A percentile compares a stretch with the other conserved stretches of the same genome.
Evolutionary conservation across 2,888 invertebrate genomes (phyloP).

Genomic region (Halocaridina rubra): DNA sequence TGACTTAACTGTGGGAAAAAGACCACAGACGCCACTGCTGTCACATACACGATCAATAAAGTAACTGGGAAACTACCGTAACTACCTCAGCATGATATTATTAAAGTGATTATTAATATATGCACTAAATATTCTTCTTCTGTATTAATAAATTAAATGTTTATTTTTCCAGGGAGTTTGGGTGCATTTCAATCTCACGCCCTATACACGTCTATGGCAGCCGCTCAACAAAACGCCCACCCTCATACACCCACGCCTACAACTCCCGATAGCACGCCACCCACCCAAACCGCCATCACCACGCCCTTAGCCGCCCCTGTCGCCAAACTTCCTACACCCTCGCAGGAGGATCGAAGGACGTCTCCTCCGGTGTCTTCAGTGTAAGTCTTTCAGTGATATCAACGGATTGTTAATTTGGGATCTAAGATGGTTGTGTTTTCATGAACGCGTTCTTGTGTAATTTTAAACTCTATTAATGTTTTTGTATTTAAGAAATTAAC

Average conservation of each 20-base stretch:
- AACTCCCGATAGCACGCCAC: constrained; percentile 45
- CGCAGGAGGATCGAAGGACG: constrained; percentile 35
- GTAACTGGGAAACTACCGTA: no score
- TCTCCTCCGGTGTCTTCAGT: constrained; percentile 20
- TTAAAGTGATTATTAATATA: no score
- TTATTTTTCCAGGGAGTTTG: constrained; percentile 28
- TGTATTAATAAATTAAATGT: not conserved
- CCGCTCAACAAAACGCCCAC: constrained; percentile 42
- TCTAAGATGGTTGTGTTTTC: not conserved
- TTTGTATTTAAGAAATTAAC: not conserved
- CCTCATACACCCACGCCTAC: constrained; percentile 49
- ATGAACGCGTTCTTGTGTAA: not conserved
- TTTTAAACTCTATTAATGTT: not conserved
- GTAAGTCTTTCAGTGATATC: not conserved
- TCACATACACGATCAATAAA: no score
- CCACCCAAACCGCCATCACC: constrained; percentile 26
- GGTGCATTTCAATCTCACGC: constrained; percentile 58
- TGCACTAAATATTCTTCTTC: no score
- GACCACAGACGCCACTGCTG: no score
- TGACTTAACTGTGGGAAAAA: no score
- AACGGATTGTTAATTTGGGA: no score
- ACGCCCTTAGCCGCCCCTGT: constrained; percentile 50
- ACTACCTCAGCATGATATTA: no score
- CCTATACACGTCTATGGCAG: constrained; percentile 56
- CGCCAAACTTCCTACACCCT: constrained; percentile 32